Conservation (phyloP, 1,140 invertebrate species). For the Zelostemma sp. region DNA sequence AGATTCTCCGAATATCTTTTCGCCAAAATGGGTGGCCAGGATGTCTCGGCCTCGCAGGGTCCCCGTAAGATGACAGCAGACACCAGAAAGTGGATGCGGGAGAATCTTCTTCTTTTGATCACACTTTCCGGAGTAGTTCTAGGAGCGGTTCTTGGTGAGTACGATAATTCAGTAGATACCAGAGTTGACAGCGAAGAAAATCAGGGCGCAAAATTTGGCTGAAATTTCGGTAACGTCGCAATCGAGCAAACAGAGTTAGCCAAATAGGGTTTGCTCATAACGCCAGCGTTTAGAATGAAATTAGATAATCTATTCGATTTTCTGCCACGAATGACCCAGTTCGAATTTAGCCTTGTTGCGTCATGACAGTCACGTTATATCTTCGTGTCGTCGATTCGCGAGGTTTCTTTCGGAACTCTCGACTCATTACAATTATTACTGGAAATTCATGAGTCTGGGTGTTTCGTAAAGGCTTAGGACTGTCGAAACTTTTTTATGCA, state of each 20-base stretch:
- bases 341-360: conserved; percentile 55
- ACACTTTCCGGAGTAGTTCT: conserved; percentile 83
- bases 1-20: conserved; percentile 81
- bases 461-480: background rate
- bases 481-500: background rate
- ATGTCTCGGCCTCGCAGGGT: conserved; percentile 72
- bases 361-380: conserved; percentile 52
- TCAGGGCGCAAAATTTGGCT: no score
- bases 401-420: conserved; percentile 54
- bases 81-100: conserved; percentile 76
- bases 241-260: conserved; percentile 5
- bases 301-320: conserved; percentile 32
- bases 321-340: conserved; percentile 43
- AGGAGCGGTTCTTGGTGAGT: conserved; percentile 80
- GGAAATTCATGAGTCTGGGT: conserved; percentile 2
- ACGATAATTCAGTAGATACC: conserved; percentile 1
- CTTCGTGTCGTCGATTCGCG: conserved; percentile 49
- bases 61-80: conserved; percentile 76
- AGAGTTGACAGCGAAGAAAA: no score
- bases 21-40: conserved; percentile 78
- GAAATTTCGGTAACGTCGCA: conserved; percentile 11
- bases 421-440: conserved; percentile 32
- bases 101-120: conserved; percentile 83
- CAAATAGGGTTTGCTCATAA: conserved; percentile 13
- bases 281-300: conserved; percentile 17